These are phyloP conservation scores for Drosophila ficusphila DNA, from an alignment of 1,140 invertebrate species.

Conservation along the genomic window DNA sequence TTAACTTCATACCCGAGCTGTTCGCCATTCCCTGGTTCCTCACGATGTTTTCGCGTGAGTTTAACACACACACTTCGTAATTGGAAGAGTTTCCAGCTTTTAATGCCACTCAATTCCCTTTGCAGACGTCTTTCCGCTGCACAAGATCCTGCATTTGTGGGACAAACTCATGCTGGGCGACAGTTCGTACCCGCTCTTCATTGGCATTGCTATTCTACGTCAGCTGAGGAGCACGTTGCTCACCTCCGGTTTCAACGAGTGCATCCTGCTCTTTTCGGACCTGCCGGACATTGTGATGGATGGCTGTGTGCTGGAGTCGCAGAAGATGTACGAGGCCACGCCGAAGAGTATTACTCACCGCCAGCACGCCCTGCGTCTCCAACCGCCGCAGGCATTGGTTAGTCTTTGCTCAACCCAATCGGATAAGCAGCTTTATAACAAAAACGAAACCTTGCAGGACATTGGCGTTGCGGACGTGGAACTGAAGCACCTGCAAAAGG, in stretches of 20 bases:
- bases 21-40: slow-evolving; percentile 99
- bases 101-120: not conserved
- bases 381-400: slow-evolving; percentile 47
- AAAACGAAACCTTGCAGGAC: slow-evolving; percentile 85
- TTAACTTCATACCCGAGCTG: slow-evolving; percentile 98
- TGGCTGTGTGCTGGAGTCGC: slow-evolving; percentile 94
- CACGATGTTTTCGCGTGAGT: slow-evolving; percentile 99
- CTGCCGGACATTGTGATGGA: slow-evolving; percentile 99
- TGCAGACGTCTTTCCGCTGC: slow-evolving; percentile 97
- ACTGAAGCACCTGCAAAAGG: slow-evolving; percentile 88
- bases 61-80: not conserved
- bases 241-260: slow-evolving; percentile 97
- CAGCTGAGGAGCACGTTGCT: slow-evolving; percentile 94
- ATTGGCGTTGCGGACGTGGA: slow-evolving; percentile 87
- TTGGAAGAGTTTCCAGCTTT: not conserved
- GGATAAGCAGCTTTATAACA: not conserved
- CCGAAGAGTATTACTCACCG: slow-evolving; percentile 95
- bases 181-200: slow-evolving; percentile 96
- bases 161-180: slow-evolving; percentile 97
- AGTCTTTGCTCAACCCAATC: not conserved
- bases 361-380: slow-evolving; percentile 84
- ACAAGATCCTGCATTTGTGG: slow-evolving; percentile 99
- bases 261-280: slow-evolving; percentile 98
- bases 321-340: slow-evolving; percentile 93
- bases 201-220: slow-evolving; percentile 96